A percentile compares a stretch with the other conserved stretches of the same genome.
Conservation (phyloP, 35 echinoderm and acorn worm genomes). For the Amphiura filiformis region DNA sequence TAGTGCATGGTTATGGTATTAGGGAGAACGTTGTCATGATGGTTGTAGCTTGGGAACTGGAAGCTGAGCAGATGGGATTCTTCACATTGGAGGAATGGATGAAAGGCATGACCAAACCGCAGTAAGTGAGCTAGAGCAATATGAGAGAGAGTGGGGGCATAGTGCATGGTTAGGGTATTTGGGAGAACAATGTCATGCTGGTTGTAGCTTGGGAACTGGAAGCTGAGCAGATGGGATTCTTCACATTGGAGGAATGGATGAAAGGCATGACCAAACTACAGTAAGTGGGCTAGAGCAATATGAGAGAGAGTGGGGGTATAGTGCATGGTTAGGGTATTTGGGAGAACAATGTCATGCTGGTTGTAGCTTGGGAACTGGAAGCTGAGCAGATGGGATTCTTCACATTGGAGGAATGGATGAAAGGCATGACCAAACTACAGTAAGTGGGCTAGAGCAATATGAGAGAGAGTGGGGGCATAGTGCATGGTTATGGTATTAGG, state of each 20-base stretch:
- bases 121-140: no score
- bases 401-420: slow-evolving; percentile 71
- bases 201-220: slow-evolving; percentile 78
- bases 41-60: slow-evolving; percentile 76
- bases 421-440: slow-evolving; percentile 86
- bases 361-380: slow-evolving; percentile 76
- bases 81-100: slow-evolving; percentile 80
- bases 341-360: slow-evolving; percentile 85
- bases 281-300: no score
- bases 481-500: no score
- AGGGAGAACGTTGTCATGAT: slow-evolving; percentile 88
- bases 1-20: no score
- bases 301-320: no score
- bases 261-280: slow-evolving; percentile 83
- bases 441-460: slow-evolving; percentile 55
- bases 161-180: no score
- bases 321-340: no score
- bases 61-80: slow-evolving; percentile 85
- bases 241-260: slow-evolving; percentile 75
- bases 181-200: slow-evolving; percentile 85
- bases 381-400: slow-evolving; percentile 91
- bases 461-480: no score
- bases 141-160: no score
- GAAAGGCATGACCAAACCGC: slow-evolving; percentile 76
- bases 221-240: slow-evolving; percentile 87